Evolutionary conservation across 2,797 vertebrate genomes (phyloP).

Genomic region (Enoplosus armatus): DNA sequence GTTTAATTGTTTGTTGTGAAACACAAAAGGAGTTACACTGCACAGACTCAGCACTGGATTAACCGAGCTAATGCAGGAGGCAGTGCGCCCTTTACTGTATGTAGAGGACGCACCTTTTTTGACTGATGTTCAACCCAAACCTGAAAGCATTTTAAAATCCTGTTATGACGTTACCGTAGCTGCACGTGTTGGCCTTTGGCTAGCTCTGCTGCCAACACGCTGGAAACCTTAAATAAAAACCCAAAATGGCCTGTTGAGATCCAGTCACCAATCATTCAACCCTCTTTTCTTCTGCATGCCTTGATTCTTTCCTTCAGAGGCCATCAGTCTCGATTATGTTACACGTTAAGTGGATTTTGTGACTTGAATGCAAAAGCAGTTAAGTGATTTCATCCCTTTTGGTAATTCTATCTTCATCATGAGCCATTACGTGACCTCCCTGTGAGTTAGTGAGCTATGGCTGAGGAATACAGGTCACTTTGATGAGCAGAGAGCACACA

Average conservation of each 20-base stretch:
- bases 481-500: constrained; percentile 10
- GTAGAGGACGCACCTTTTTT: constrained; percentile 14
- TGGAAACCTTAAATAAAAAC: constrained; percentile 11
- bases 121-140: constrained; percentile 3
- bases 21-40: constrained; percentile 18
- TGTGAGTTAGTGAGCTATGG: neutral
- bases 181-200: neutral
- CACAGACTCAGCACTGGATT: neutral
- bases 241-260: constrained; percentile 1
- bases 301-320: neutral
- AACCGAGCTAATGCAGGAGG: neutral
- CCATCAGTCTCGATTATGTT: constrained; percentile 9
- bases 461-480: constrained; percentile 15
- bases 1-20: constrained; percentile 13
- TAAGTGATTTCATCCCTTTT: constrained; percentile 4
- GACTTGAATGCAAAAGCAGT: constrained; percentile 17
- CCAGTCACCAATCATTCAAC: neutral
- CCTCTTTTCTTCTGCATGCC: neutral
- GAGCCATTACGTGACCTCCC: neutral
- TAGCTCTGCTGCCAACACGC: neutral
- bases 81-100: constrained; percentile 8
- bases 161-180: neutral
- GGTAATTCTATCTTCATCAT: constrained; percentile 20
- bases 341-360: constrained; percentile 12
- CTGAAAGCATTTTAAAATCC: neutral